Conservation (phyloP, 2,888 invertebrate genomes). For the Pharmacophagus antenor region DNA sequence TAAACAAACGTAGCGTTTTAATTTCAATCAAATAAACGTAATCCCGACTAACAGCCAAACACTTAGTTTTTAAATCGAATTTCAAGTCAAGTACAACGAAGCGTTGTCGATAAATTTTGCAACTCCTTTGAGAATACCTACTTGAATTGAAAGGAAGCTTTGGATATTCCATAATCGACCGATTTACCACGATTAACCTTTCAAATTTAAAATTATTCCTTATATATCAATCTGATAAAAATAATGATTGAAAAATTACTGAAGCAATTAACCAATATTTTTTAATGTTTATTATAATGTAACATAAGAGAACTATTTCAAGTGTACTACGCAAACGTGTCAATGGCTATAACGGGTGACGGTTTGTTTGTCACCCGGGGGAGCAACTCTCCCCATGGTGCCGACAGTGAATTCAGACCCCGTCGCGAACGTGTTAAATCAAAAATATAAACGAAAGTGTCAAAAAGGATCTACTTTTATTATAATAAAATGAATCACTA, state of each 20-base stretch:
- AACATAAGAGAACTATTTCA: too few relatives aligned
- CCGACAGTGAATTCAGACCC: too few relatives aligned
- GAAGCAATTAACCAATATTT: too few relatives aligned
- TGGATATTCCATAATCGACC: background rate
- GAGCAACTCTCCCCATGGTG: too few relatives aligned
- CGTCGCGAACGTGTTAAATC: background rate
- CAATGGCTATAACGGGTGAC: too few relatives aligned
- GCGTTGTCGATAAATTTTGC: slow-evolving; percentile 21
- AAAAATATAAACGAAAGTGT: background rate
- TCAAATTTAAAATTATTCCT: background rate
- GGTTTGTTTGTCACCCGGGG: too few relatives aligned
- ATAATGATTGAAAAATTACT: too few relatives aligned
- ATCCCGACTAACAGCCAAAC: background rate
- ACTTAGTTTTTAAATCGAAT: slow-evolving; percentile 12
- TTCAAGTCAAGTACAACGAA: slow-evolving; percentile 10
- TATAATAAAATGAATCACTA: background rate
- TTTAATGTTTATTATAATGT: too few relatives aligned
- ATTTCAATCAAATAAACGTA: background rate
- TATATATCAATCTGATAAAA: too few relatives aligned
- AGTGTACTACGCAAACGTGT: too few relatives aligned
- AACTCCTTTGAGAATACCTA: slow-evolving; percentile 10
- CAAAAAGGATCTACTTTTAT: background rate
- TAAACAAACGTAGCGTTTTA: background rate
- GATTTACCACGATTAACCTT: background rate
- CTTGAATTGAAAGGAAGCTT: slow-evolving; percentile 14